Evolutionary conservation across 2,888 invertebrate genomes (phyloP).

Genomic region (Limenitis camilla): DNA sequence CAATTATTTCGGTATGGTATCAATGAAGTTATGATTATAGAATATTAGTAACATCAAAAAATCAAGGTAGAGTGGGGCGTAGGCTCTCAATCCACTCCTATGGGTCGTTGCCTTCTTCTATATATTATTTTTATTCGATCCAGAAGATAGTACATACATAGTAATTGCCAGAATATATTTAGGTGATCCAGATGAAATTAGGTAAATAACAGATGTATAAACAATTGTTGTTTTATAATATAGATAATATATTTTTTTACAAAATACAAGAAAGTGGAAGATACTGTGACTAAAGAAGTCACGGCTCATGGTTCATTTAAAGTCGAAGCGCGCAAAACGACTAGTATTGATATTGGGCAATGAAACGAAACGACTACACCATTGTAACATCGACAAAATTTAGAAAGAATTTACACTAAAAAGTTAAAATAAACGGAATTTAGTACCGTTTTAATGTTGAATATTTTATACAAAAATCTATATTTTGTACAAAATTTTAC

Average conservation of each 20-base stretch:
- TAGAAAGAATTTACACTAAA: slow-evolving; percentile 7
- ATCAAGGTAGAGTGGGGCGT: too few species aligned
- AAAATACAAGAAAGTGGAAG: not conserved
- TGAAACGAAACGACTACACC: slow-evolving; percentile 15
- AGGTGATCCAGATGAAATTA: not conserved
- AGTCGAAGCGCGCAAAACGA: slow-evolving; percentile 11
- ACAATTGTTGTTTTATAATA: not conserved
- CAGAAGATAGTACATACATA: too few species aligned
- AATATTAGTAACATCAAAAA: too few species aligned
- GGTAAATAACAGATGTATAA: not conserved
- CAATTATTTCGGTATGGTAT: too few species aligned
- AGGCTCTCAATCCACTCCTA: too few species aligned
- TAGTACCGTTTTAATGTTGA: not conserved
- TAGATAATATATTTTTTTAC: not conserved
- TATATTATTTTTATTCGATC: too few species aligned
- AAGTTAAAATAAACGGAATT: not conserved
- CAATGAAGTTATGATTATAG: too few species aligned
- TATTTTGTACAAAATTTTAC: too few species aligned
- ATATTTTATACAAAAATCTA: too few species aligned
- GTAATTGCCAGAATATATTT: too few species aligned
- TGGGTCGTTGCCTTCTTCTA: too few species aligned
- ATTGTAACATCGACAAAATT: slow-evolving; percentile 3
- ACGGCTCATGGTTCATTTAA: slow-evolving; percentile 25
- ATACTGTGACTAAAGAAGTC: slow-evolving; percentile 15
- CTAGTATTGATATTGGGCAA: slow-evolving; percentile 23